Evolutionary conservation across 2,113 vertebrate species (phyloP).

Genomic region (Xerus inauris): DNA sequence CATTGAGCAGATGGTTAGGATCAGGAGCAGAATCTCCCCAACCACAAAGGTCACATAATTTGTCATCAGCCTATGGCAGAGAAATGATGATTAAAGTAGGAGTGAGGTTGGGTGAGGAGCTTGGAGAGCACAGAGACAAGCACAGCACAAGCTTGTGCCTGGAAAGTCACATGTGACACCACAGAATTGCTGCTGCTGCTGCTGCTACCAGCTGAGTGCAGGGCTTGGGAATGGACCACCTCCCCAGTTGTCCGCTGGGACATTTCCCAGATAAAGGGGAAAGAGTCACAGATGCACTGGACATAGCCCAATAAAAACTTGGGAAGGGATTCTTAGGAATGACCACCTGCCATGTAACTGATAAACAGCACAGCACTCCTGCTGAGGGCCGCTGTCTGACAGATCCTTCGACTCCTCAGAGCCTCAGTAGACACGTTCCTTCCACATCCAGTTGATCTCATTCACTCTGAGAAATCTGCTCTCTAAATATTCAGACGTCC

Average conservation of each 20-base stretch:
- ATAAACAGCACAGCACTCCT: rapidly evolving
- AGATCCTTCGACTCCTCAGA: rapidly evolving
- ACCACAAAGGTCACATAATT: slow-evolving; percentile 95
- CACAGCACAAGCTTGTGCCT: background rate
- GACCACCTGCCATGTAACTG: background rate
- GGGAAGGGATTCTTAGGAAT: background rate
- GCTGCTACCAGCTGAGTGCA: rapidly evolving
- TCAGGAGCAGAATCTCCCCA: slow-evolving; percentile 92
- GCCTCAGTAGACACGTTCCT: background rate
- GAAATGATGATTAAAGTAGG: background rate
- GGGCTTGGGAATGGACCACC: background rate
- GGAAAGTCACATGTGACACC: rapidly evolving
- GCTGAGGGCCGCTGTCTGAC: background rate
- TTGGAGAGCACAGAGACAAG: background rate
- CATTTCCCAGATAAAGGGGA: background rate
- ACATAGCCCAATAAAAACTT: background rate
- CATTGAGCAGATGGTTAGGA: slow-evolving; percentile 93
- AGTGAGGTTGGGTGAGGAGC: background rate
- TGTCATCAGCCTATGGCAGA: slow-evolving; percentile 89
- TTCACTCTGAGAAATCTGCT: background rate
- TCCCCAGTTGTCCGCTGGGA: background rate
- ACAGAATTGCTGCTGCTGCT: background rate
- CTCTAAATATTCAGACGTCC: too few species aligned
- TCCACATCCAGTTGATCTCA: rapidly evolving
- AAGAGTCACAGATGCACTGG: background rate